Percentiles rank a stretch among this genome's conserved stretches.
Conservation (phyloP, 1,140 invertebrate genomes). For the Aphaenogaster floridana region DNA sequence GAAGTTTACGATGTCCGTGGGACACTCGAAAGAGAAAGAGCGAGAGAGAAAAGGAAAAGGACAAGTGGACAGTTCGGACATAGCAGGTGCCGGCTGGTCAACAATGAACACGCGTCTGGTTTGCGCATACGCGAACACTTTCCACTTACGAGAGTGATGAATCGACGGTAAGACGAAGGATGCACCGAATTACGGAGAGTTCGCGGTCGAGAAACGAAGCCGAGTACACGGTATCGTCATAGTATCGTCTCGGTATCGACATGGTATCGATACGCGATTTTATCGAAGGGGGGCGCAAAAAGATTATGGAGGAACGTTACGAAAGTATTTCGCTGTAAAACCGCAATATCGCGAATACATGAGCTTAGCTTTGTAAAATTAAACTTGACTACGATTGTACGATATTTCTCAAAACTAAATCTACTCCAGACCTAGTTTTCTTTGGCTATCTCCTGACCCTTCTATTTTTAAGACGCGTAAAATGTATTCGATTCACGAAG, state of each 20-base stretch:
- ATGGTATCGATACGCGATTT: not conserved
- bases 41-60: constrained; percentile 55
- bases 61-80: constrained; percentile 63
- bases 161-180: constrained; percentile 31
- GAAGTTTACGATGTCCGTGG: constrained; percentile 73
- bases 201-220: not conserved
- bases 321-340: not conserved
- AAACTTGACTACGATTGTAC: not conserved
- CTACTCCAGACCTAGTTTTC: not conserved
- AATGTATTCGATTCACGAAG: not conserved
- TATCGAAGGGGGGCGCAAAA: not conserved
- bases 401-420: not conserved
- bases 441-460: not conserved
- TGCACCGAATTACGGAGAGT: not conserved
- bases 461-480: not conserved
- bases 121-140: constrained; percentile 46
- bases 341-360: not conserved
- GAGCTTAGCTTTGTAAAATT: not conserved
- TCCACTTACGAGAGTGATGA: constrained; percentile 41
- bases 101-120: constrained; percentile 64
- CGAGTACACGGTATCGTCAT: not conserved
- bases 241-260: not conserved
- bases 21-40: constrained; percentile 54
- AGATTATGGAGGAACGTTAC: not conserved
- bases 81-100: constrained; percentile 72